Evolutionary conservation across 1,140 invertebrate genomes (phyloP).

Genomic region (Arion vulgaris): DNA sequence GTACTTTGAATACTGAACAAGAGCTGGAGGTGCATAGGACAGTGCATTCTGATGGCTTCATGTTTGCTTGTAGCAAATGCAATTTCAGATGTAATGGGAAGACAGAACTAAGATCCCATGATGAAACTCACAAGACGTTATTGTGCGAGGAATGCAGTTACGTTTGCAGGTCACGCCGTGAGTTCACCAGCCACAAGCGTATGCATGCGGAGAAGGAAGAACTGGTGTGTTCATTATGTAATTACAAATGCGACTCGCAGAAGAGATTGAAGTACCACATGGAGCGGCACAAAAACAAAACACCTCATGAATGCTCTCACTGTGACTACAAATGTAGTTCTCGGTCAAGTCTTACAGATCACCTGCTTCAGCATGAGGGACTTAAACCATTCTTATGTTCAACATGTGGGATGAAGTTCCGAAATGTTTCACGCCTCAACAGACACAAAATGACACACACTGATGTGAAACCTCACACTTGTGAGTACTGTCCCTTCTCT

Average conservation of each 20-base stretch:
- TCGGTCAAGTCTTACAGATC: slow-evolving; percentile 13
- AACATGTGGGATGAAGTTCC: slow-evolving; percentile 15
- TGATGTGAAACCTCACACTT: slow-evolving; percentile 16
- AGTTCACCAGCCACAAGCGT: slow-evolving; percentile 25
- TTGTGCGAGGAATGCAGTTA: slow-evolving; percentile 23
- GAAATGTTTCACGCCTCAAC: slow-evolving; percentile 21
- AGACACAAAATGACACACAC: slow-evolving; percentile 21
- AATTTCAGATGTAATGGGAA: slow-evolving; percentile 14
- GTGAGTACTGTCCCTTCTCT: slow-evolving; percentile 25
- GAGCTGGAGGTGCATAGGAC: not conserved
- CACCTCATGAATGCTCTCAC: slow-evolving; percentile 8
- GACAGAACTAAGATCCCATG: not conserved
- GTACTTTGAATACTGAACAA: not conserved
- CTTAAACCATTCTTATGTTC: slow-evolving; percentile 20
- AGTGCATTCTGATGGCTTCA: slow-evolving; percentile 1
- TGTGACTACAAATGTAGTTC: slow-evolving; percentile 34
- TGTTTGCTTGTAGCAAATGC: slow-evolving; percentile 18
- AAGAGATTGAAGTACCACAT: slow-evolving; percentile 28
- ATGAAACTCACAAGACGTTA: not conserved
- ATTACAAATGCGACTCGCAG: slow-evolving; percentile 17
- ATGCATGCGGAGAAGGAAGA: slow-evolving; percentile 19
- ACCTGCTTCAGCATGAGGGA: slow-evolving; percentile 24
- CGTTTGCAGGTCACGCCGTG: not conserved
- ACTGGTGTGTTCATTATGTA: slow-evolving; percentile 7
- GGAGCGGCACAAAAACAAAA: slow-evolving; percentile 24